Evolutionary conservation across 2,888 invertebrate genomes (phyloP).

Genomic region (Smittia aterrima): DNA sequence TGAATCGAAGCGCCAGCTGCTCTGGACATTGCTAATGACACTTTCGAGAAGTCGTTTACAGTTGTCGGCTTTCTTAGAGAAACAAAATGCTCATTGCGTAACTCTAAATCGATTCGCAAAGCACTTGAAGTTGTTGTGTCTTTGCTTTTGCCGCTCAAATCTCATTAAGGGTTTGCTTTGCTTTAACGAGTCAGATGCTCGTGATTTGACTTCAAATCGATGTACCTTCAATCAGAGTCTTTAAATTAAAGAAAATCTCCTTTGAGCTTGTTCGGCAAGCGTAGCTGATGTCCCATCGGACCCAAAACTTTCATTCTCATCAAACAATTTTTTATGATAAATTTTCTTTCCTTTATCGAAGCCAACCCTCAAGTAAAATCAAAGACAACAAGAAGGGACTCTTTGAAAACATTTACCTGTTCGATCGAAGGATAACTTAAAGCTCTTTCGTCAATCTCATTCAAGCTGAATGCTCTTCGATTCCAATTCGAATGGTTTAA

Average conservation of each 20-base stretch:
- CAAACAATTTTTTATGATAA: conserved; percentile 16
- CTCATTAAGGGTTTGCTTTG: background rate
- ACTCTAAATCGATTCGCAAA: background rate
- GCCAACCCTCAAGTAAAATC: background rate
- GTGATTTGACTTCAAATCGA: background rate
- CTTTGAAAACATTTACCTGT: background rate
- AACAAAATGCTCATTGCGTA: too few relatives aligned
- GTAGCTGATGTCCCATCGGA: background rate
- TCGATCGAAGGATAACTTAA: background rate
- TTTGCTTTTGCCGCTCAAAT: background rate
- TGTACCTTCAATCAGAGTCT: conserved; percentile 1
- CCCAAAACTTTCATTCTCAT: conserved; percentile 8
- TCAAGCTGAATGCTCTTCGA: background rate
- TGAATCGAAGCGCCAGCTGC: background rate
- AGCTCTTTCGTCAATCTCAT: background rate
- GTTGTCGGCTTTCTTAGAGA: background rate
- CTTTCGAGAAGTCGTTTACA: conserved; percentile 12
- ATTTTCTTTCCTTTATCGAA: background rate
- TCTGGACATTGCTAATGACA: conserved; percentile 23
- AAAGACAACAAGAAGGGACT: background rate
- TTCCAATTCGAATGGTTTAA: background rate
- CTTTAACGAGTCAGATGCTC: background rate
- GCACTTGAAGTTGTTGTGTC: background rate
- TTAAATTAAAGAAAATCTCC: background rate
- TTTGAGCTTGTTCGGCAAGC: background rate